Evolutionary conservation across 1,140 invertebrate genomes (phyloP).

Genomic region (Geopemphigus sp.): DNA sequence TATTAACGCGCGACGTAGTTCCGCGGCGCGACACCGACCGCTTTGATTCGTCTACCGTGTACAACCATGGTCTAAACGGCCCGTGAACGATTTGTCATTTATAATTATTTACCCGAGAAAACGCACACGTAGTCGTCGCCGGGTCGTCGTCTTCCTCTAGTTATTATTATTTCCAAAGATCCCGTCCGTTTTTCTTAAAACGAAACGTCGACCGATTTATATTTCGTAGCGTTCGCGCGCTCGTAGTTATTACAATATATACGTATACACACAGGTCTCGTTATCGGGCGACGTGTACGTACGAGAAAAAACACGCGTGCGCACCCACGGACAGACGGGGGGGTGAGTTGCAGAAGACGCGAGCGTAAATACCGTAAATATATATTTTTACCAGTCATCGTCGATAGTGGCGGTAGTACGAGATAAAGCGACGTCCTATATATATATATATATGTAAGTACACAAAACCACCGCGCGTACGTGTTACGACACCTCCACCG

Average conservation of each 20-base stretch:
- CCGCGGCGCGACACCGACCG: neutral
- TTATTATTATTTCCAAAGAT: neutral
- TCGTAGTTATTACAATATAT: neutral
- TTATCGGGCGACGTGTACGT: neutral
- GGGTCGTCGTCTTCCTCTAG: neutral
- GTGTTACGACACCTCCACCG: too few species aligned
- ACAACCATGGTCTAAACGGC: constrained; percentile 36
- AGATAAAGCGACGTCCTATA: neutral
- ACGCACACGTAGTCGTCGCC: neutral
- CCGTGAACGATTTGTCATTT: constrained; percentile 46
- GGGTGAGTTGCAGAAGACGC: too few species aligned
- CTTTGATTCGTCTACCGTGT: constrained; percentile 47
- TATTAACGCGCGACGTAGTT: neutral
- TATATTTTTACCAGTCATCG: neutral
- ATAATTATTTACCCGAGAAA: constrained; percentile 32
- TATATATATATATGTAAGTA: neutral
- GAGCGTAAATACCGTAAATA: neutral
- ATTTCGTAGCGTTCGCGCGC: neutral
- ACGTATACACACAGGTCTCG: neutral
- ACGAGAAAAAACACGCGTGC: neutral
- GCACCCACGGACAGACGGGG: too few species aligned
- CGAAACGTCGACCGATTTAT: neutral
- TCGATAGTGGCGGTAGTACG: neutral
- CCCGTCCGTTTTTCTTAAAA: neutral
- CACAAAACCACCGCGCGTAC: neutral